Base-by-base conservation (phyloP, 2,797 vertebrate genomes). In the Leptatherina wallacei region DNA sequence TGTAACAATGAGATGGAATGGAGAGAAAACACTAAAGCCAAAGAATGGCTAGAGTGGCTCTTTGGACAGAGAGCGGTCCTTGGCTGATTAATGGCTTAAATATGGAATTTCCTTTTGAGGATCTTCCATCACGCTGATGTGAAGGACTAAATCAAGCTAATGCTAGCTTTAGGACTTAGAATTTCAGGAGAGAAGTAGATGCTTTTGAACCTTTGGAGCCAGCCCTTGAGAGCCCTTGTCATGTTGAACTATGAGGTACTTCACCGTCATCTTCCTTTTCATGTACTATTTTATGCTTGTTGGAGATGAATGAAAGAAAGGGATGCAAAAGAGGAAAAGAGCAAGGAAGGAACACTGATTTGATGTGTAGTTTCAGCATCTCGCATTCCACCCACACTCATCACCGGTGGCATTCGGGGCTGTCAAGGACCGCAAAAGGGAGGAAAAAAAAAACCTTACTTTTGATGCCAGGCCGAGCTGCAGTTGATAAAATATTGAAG, bases 401-500 rank as follows among this genome's bases (percentile, higher is more conserved):
- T 88, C 81, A 78, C 40, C 29, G 65, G 69, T 79, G 77, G 64
- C 78, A 78, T 84, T 87, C 81, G 67, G 24, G 66, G 60, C 70
- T 83, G 79, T 89, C 81, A 82, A 49, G 63, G 75, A 75, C 75
- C 36, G 12, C 54, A 71, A 82, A 68, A 44, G 38, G 57, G 13
- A 22, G 49, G 11, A 22, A 27, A 61, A 65, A 85, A 61, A 64
- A 75, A 61, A 22, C 16, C 24, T 22, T 63, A 73, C 83, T 83
- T 84, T 72, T 87, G 83, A 86, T 90, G 83, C 65, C 68, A 71
- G 68, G 55, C 66, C 58, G 69, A 66, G 70, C 83, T 78, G 71
- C 73, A 52, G 58, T 32, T 84, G 62, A 83, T 91, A 76, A 90
- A 89, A 91, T 90, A 91, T 90, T 91, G 77, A 92, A 78, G 73